Percentiles rank a stretch among this genome's conserved stretches.
Evolutionary conservation across 1,140 invertebrate species (phyloP).

Genomic region (Calephelis virginiensis): DNA sequence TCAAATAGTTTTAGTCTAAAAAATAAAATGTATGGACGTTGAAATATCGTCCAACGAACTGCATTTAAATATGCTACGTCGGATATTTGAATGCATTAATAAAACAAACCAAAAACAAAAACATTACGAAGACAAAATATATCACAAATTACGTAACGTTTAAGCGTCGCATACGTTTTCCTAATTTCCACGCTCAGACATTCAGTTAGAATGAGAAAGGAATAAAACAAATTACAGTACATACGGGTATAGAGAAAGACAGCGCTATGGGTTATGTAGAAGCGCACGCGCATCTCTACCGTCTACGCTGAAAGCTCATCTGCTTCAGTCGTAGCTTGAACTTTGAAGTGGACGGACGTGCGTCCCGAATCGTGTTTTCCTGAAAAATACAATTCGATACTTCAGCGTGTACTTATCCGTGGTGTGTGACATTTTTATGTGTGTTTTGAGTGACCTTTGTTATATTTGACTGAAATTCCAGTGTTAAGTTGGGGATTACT

Average conservation of each 20-base stretch:
- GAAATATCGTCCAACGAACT: constrained; percentile 4
- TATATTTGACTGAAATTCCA: constrained; percentile 31
- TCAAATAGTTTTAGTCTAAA: not conserved
- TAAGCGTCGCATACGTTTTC: constrained; percentile 52
- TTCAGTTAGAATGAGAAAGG: constrained; percentile 42
- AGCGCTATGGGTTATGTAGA: constrained; percentile 25
- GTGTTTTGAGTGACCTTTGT: constrained; percentile 41
- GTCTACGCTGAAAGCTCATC: constrained; percentile 59
- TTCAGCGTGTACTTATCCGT: constrained; percentile 45
- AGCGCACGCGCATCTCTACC: constrained; percentile 53
- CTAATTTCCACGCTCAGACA: constrained; percentile 63
- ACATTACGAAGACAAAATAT: constrained; percentile 65
- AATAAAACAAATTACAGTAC: constrained; percentile 40
- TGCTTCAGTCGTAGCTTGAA: constrained; percentile 59
- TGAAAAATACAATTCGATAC: constrained; percentile 42
- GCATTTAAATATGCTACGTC: constrained; percentile 16
- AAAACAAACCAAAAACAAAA: constrained; percentile 52
- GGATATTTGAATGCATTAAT: constrained; percentile 53
- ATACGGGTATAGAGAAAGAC: constrained; percentile 43
- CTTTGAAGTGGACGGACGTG: constrained; percentile 45
- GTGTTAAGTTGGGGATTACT: constrained; percentile 18
- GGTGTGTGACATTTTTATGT: constrained; percentile 50
- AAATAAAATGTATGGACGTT: constrained; percentile 1
- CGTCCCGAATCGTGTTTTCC: constrained; percentile 21
- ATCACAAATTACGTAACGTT: constrained; percentile 62